Evolutionary conservation across 2,113 vertebrate genomes (phyloP), one percentile per base, ranked within the genome.

Genomic region (Xiphias gladius): DNA sequence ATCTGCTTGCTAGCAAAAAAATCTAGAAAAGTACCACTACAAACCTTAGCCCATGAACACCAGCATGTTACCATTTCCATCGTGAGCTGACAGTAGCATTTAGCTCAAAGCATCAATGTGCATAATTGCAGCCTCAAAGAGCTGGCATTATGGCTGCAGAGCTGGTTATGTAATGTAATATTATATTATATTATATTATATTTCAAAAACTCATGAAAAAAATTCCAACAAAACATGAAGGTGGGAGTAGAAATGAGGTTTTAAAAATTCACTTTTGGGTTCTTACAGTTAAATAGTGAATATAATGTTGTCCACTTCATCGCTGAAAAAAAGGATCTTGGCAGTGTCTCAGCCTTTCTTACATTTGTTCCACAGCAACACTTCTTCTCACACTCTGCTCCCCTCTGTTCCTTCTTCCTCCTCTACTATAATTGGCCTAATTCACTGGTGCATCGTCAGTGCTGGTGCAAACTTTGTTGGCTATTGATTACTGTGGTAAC

Each of bases 401-500:
- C 16, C 1, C 11, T 30, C 73, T 20, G 9, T 16, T 69, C 65
- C 35, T 59, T 35, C 57, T 37, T 61, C 55, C 79, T 59, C 69
- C 50, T 79, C 43, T 39, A 12, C 58, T 43, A 70, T 91, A 84
- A 92, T 74, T 79, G 65, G 70, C 58, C 73, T 80, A 85, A 86
- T 85, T 83, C 59, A 32, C 62, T 63, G 74, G 54, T 78, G 74
- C 73, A 73, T 85, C 73, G 61, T 63, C 48, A 22, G 39, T n/a
- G 66, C 46, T 54, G 52, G 37, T 30, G 62, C 17, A 54, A 76
- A 65, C 83, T 89, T 73, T 72, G 73, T 59, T 55, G 70, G 46
- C 63, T 88, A 92, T 86, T 86, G 87, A 92, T 92, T 88, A 86
- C 79, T 7, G 61, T 65, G 54, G 71, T 62, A 83, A 91, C 86